phyloP scores from a whole-genome alignment of 2,888 invertebrate genomes.

The Trachelus stipa region DNA sequence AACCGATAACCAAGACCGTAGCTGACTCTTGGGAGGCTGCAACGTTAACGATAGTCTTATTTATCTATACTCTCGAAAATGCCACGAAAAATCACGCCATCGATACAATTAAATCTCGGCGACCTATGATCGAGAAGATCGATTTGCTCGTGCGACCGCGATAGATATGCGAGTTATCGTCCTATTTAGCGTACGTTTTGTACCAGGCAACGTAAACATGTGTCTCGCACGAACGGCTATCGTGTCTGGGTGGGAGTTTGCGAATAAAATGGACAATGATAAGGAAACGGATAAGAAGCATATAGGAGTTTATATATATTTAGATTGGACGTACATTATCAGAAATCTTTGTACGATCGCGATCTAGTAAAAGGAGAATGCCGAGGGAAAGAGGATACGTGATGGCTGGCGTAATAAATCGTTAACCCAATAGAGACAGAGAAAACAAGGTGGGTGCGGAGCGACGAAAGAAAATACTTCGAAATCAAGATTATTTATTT shows the following conservation, averaged over 20 bases:
- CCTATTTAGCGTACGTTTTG: background rate
- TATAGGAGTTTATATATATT: background rate
- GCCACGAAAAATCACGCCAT: background rate
- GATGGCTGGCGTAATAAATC: background rate
- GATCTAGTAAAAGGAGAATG: background rate
- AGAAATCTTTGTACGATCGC: background rate
- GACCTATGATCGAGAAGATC: background rate
- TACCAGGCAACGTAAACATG: background rate
- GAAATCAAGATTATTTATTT: background rate
- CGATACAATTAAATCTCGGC: background rate
- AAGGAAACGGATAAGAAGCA: conserved; percentile 1
- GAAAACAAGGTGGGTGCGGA: background rate
- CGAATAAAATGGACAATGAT: conserved; percentile 27
- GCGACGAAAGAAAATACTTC: background rate
- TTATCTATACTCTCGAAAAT: background rate
- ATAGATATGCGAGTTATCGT: background rate
- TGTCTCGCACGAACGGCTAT: background rate
- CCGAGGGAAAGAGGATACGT: background rate
- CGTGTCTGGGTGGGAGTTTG: background rate
- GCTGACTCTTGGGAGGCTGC: background rate
- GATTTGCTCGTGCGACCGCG: background rate
- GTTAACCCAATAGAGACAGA: background rate
- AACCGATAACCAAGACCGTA: background rate
- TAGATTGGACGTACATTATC: background rate
- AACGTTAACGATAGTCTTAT: background rate